Percentiles rank a stretch among this genome's conserved stretches.
Conservation (phyloP, 2,888 invertebrate species). For the Digitonthophagus gazella region DNA sequence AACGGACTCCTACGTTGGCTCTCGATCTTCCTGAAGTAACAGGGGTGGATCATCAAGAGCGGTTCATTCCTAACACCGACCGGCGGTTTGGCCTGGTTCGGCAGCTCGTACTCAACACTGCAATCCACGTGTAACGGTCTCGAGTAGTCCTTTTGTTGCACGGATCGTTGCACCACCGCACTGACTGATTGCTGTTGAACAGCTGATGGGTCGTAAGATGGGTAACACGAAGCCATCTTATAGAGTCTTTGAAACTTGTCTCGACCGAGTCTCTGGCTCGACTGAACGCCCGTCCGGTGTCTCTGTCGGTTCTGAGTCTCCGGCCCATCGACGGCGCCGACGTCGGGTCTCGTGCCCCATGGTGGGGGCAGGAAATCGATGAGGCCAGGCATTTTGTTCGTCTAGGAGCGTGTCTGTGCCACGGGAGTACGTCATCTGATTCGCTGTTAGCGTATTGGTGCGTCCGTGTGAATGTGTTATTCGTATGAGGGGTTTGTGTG, state of each 20-base stretch:
- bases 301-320: constrained; percentile 31
- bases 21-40: constrained; percentile 84
- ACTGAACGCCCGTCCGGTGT: constrained; percentile 1
- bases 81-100: constrained; percentile 85
- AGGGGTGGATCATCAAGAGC: constrained; percentile 85
- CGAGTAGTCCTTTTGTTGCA: constrained; percentile 74
- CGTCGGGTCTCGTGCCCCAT: constrained; percentile 25
- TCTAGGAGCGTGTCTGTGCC: constrained; percentile 49
- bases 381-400: constrained; percentile 47
- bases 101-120: constrained; percentile 88
- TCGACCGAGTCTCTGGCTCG: constrained; percentile 34
- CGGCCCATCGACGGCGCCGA: constrained; percentile 28
- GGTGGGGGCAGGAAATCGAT: constrained; percentile 54
- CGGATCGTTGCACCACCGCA: constrained; percentile 37
- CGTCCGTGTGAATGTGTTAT: constrained; percentile 1
- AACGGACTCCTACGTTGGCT: constrained; percentile 79
- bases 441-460: constrained; percentile 17
- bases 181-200: constrained; percentile 46
- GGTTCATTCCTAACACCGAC: constrained; percentile 80
- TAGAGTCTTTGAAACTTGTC: constrained; percentile 29
- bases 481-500: constrained; percentile 16
- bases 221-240: constrained; percentile 48
- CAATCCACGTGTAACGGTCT: constrained; percentile 87
- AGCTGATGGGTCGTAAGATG: constrained; percentile 47
- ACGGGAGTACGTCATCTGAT: constrained; percentile 43